Evolutionary conservation across 2,797 vertebrate species (phyloP).

Genomic region (Sebastes steindachneri): DNA sequence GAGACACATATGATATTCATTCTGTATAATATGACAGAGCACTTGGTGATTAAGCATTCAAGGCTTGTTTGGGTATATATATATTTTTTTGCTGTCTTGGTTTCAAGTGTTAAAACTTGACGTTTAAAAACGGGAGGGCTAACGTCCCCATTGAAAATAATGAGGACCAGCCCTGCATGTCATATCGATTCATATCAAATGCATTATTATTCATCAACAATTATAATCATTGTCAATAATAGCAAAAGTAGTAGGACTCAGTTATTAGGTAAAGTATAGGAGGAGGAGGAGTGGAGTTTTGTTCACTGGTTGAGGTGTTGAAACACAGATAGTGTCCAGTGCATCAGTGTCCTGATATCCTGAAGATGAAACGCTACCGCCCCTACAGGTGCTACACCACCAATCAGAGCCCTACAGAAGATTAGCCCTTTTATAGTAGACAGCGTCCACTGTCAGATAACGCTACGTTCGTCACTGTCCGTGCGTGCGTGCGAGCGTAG

Average conservation of each 20-base stretch:
- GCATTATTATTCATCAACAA: slow-evolving; percentile 64
- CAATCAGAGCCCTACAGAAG: slow-evolving; percentile 46
- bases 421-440: slow-evolving; percentile 60
- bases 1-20: slow-evolving; percentile 16
- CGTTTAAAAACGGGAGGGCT: slow-evolving; percentile 58
- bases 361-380: slow-evolving; percentile 12
- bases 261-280: slow-evolving; percentile 65
- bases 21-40: slow-evolving; percentile 48
- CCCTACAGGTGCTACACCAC: slow-evolving; percentile 7
- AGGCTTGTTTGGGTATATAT: slow-evolving; percentile 41
- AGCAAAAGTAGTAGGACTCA: slow-evolving; percentile 68
- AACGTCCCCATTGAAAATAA: slow-evolving; percentile 98
- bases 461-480: slow-evolving; percentile 1
- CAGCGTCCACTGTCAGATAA: slow-evolving; percentile 32
- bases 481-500: background rate
- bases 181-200: slow-evolving; percentile 69
- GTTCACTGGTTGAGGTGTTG: slow-evolving; percentile 16
- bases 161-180: slow-evolving; percentile 83
- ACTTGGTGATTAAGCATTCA: slow-evolving; percentile 81
- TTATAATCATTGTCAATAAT: slow-evolving; percentile 61
- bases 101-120: slow-evolving; percentile 76
- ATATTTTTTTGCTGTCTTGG: slow-evolving; percentile 35
- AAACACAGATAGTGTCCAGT: slow-evolving; percentile 4
- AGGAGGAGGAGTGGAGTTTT: slow-evolving; percentile 32
- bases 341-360: slow-evolving; percentile 40